Evolutionary conservation across 2,888 invertebrate genomes (phyloP), one percentile per base, ranked within the genome.

Genomic region (Ophonus ardosiacus): DNA sequence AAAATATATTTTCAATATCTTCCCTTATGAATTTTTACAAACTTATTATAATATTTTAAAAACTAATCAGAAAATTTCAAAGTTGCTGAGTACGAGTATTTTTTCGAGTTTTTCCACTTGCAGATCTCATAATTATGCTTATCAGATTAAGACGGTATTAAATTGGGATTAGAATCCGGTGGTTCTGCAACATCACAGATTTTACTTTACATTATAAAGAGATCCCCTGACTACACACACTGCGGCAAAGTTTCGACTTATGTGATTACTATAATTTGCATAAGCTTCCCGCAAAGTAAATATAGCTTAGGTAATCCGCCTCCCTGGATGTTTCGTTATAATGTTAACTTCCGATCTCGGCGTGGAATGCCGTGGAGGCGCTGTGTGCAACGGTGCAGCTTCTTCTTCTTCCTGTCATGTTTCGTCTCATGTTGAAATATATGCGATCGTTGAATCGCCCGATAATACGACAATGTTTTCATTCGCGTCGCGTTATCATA

Each of bases 201-300:
- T 88, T 87, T 87, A 86, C 86, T 88, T 87, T 87, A 87, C 87
- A 87, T 87, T 87, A 86, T 87, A 87, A 88, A 88, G 87, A 86
- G 88, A 87, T 87, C 87, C 86, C 86, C 86, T 43, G 71, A 74
- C 68, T 65, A 84, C 65, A 84, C 79, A 79, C 31, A 61, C 80
- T 38, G 86, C 86, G 86, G 86, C 85, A 86, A 87, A 87, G 87
- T 88, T 87, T 88, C 87, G 87, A 87, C 88, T 88, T 89, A 88
- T 88, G 88, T 88, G 89, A 89, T 89, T 89, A 89, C 88, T 88
- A 88, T 88, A 88, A 89, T 89, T 89, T 89, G 88, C 89, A 89
- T 89, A 89, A 89, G 88, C 89, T 88, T 88, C 87, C 85, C 87
- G 87, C 88, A 89, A 88, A 88, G 89, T 88, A 89, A 89, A 89